These are phyloP conservation scores for Hippocampus zosterae DNA, from an alignment of 2,113 vertebrate species.

Conservation along the genomic window DNA sequence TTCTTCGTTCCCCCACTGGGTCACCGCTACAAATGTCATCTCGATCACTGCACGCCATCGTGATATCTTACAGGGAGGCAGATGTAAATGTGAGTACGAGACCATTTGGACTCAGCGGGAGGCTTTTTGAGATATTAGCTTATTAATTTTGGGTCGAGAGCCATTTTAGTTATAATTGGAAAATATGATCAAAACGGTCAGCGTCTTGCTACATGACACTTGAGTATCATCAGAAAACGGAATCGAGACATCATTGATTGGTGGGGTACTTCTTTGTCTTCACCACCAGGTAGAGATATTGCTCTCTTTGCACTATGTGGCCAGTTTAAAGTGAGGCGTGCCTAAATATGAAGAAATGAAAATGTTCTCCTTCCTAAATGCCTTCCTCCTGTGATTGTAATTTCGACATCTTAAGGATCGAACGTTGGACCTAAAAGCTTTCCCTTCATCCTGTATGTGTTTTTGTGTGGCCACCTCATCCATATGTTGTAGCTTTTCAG, in stretches of 20 bases:
- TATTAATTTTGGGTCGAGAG: background rate
- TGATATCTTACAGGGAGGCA: background rate
- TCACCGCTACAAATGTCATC: background rate
- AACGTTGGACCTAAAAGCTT: background rate
- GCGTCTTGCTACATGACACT: background rate
- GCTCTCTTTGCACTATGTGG: constrained; percentile 6
- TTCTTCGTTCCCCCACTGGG: background rate
- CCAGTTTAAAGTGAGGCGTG: background rate
- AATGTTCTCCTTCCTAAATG: background rate
- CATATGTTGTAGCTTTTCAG: background rate
- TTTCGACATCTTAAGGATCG: background rate
- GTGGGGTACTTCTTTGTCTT: background rate
- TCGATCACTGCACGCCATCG: background rate
- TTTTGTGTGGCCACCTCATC: constrained; percentile 8
- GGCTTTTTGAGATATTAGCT: background rate
- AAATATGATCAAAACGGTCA: background rate
- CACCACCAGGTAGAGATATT: constrained; percentile 63
- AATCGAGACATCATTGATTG: background rate
- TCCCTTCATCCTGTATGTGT: background rate
- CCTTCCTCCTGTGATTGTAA: background rate
- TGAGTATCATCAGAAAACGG: background rate
- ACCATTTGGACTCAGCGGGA: background rate
- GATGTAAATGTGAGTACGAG: background rate
- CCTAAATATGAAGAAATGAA: background rate
- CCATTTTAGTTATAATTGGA: background rate